A percentile compares a stretch with the other conserved stretches of the same genome.
phyloP scores from a whole-genome alignment of 2,888 invertebrate species.

The Coenonympha arcania region DNA sequence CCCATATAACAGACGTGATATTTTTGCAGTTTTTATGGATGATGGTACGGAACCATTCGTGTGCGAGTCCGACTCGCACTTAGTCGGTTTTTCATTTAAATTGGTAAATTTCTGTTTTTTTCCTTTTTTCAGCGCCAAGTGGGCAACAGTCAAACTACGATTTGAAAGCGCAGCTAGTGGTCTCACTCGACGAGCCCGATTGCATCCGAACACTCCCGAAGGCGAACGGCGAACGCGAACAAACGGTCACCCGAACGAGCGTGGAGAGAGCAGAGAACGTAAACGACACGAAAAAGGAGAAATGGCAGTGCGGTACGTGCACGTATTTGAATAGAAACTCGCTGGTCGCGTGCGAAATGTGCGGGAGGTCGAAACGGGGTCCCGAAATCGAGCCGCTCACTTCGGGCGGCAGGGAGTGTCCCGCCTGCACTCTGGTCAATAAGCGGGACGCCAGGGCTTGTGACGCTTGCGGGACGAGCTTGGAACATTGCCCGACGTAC shows the following conservation, averaged over 20 bases:
- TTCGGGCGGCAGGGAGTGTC: constrained; percentile 83
- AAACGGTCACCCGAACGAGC: constrained; percentile 32
- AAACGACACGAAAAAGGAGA: constrained; percentile 35
- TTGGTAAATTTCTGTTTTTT: too few relatives aligned
- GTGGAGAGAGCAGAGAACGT: constrained; percentile 26
- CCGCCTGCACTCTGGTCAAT: constrained; percentile 83
- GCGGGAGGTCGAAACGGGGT: constrained; percentile 77
- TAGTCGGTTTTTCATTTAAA: too few relatives aligned
- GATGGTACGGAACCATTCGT: too few relatives aligned
- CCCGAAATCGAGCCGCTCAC: constrained; percentile 78
- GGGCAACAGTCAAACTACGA: constrained; percentile 47
- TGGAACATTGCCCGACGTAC: constrained; percentile 84
- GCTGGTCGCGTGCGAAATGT: constrained; percentile 81
- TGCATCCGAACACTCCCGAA: constrained; percentile 40
- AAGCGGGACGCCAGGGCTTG: constrained; percentile 77
- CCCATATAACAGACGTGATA: too few relatives aligned
- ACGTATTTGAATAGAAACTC: constrained; percentile 77
- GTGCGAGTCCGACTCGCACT: too few relatives aligned
- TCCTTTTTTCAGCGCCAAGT: constrained; percentile 34
- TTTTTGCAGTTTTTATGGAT: too few relatives aligned
- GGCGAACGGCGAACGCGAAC: constrained; percentile 34
- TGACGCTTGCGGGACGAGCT: constrained; percentile 79
- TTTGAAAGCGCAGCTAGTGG: constrained; percentile 60
- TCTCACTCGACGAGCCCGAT: constrained; percentile 62
- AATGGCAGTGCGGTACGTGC: constrained; percentile 82